These are phyloP conservation scores for Ceriagrion tenellum DNA, from an alignment of 2,888 invertebrate genomes.

Conservation along the genomic window DNA sequence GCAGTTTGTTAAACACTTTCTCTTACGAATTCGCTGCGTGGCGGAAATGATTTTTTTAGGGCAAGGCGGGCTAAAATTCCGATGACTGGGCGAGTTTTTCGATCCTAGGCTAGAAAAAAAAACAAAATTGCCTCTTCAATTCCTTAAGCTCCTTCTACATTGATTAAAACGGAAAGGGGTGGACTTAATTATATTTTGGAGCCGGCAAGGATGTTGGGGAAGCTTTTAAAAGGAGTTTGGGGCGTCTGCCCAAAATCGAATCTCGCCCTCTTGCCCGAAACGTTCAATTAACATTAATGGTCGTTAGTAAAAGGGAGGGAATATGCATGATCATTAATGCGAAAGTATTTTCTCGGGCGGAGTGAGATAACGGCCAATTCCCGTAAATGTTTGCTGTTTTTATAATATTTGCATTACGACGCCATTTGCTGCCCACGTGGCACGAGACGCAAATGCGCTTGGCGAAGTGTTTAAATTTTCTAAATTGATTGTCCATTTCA, in stretches of 20 bases:
- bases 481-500: too few relatives aligned
- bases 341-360: background rate
- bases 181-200: conserved; percentile 11
- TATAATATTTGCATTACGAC: background rate
- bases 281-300: background rate
- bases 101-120: background rate
- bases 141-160: background rate
- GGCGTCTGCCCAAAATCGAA: background rate
- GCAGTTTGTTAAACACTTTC: conserved; percentile 23
- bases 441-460: too few relatives aligned
- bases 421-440: background rate
- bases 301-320: background rate
- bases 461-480: too few relatives aligned
- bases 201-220: background rate
- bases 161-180: background rate
- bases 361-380: background rate
- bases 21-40: background rate
- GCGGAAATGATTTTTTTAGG: background rate
- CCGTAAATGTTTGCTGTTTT: background rate
- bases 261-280: background rate
- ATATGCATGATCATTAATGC: background rate
- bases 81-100: background rate
- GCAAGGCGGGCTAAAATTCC: background rate
- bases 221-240: background rate
- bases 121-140: background rate